Evolutionary conservation across 2,888 invertebrate species (phyloP).

Genomic region (Ametastegia equiseti): DNA sequence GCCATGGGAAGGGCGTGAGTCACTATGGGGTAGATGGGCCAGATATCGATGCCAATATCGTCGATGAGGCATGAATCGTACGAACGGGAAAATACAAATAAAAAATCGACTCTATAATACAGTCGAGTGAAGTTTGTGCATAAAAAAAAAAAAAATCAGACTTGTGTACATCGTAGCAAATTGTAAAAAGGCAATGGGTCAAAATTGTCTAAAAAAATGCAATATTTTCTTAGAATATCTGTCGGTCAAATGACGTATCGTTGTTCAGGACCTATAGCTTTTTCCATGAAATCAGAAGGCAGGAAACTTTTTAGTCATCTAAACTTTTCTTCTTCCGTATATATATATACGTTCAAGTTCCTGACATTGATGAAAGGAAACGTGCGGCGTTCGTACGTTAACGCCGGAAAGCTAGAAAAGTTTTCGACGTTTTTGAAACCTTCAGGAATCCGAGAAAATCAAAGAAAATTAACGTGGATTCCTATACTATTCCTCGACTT

Average conservation of each 20-base stretch:
- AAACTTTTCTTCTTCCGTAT: slow-evolving; percentile 43
- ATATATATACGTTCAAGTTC: slow-evolving; percentile 52
- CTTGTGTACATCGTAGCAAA: background rate
- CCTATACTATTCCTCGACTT: background rate
- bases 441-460: slow-evolving; percentile 13
- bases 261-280: slow-evolving; percentile 48
- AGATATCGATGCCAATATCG: slow-evolving; percentile 42
- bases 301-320: slow-evolving; percentile 53
- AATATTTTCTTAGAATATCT: slow-evolving; percentile 57
- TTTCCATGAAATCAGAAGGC: slow-evolving; percentile 47
- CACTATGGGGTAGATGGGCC: slow-evolving; percentile 55
- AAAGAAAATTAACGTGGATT: slow-evolving; percentile 28
- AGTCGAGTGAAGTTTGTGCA: background rate
- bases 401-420: slow-evolving; percentile 43
- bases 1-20: slow-evolving; percentile 53
- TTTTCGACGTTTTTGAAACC: slow-evolving; percentile 14
- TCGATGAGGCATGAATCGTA: background rate
- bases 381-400: slow-evolving; percentile 55
- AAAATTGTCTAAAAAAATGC: background rate
- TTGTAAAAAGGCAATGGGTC: background rate
- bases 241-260: slow-evolving; percentile 54
- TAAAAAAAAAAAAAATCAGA: background rate
- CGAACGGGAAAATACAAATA: background rate
- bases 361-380: slow-evolving; percentile 60
- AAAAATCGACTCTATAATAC: too few relatives aligned